These are phyloP conservation scores for Oasisia sp. DNA, from an alignment of 2,888 invertebrate species.

Conservation along the genomic window DNA sequence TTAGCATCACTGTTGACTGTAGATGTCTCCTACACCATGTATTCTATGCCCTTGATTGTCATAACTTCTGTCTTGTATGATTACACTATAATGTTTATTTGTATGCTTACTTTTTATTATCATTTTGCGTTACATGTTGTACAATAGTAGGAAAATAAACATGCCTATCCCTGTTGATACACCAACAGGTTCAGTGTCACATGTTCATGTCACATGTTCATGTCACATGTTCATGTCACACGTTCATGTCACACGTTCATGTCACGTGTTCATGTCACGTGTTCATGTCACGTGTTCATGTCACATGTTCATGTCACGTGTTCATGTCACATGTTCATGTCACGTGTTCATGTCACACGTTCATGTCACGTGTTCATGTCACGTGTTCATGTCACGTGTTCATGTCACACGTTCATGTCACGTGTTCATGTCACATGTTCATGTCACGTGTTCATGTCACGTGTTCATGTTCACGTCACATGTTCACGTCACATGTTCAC, in stretches of 20 bases:
- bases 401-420: no score
- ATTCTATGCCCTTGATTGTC: no score
- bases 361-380: background rate
- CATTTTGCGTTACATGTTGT: no score
- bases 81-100: no score
- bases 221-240: background rate
- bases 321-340: slow-evolving; percentile 26
- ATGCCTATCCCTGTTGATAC: background rate
- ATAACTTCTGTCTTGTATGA: no score
- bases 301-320: background rate
- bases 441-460: slow-evolving; percentile 28
- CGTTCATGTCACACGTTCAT: slow-evolving; percentile 6
- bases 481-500: background rate
- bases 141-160: no score
- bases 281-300: background rate
- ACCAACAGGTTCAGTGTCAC: background rate
- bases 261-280: slow-evolving; percentile 13
- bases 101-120: no score
- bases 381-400: slow-evolving; percentile 26
- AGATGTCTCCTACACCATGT: background rate
- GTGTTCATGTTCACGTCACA: no score
- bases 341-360: background rate
- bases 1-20: slow-evolving; percentile 21
- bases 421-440: background rate
- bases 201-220: background rate